Evolutionary conservation across 2,888 invertebrate species (phyloP), one percentile per base, ranked within the genome.

Genomic region (Xestia xanthographa): DNA sequence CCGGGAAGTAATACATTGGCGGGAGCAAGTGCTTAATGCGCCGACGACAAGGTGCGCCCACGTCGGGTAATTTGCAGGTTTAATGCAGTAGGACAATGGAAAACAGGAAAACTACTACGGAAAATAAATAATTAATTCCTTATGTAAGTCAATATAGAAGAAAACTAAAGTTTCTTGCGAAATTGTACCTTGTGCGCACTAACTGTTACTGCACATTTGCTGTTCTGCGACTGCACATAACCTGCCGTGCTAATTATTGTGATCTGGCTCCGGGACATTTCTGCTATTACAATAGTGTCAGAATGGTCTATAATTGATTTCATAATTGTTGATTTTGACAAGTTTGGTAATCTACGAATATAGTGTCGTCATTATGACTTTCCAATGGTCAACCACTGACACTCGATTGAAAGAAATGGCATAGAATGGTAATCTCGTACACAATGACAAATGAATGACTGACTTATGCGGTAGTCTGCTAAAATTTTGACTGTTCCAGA

Each of bases 1-100:
- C 82, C 84, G 82, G 87, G 82, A 76, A 80, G 87, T 80, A 48
- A 74, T 70, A 84, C 66, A 84, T 84, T 72, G 87, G 66, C 58
- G 41, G 65, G 71, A 41, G 56, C 72, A 74, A 84, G 75, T 75
- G 68, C 65, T 73, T 83, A 73, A 83, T 79, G 67, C 26, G 71
- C 66, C 43, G 38, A 43, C 20, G 71, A 63, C 71, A 63, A 83
- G 72, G 75, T 75, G 87, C 73, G 82, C 80, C 17, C 63, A 75
- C 71, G 76, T 8, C 50, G 38, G 5, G 17, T 9, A 53, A 67
- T n/a, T 17, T 22, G 60, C 74, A 26, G 45, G 38, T 6, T 1
- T 38, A 8, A 9, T 14, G 43, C 83, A 84, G 87, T 34, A 83
- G 60, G 26, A 26, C 62, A 68, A 63, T 17, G 1, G n/a, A 62